Conservation (phyloP, 2,888 invertebrate species). For the Arge pagana region DNA sequence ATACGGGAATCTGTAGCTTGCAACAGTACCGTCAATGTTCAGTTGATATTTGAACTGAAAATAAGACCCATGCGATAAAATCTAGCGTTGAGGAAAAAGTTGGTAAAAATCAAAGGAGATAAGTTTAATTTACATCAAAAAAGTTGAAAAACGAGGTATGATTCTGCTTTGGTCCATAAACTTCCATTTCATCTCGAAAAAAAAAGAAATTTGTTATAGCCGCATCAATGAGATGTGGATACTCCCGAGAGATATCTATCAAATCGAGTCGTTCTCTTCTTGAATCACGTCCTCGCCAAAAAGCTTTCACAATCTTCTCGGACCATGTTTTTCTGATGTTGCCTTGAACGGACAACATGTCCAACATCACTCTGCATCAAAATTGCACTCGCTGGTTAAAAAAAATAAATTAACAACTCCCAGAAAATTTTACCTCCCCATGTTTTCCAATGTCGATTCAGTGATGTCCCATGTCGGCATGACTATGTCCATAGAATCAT, state of each 20-base stretch:
- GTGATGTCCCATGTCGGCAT: slow-evolving; percentile 96
- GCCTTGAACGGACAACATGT: slow-evolving; percentile 89
- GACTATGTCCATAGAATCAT: slow-evolving; percentile 82
- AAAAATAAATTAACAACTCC: slow-evolving; percentile 1
- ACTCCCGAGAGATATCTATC: slow-evolving; percentile 73
- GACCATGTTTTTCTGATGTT: slow-evolving; percentile 75
- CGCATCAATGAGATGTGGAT: slow-evolving; percentile 85
- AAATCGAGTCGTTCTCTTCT: slow-evolving; percentile 82
- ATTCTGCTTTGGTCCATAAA: slow-evolving; percentile 84
- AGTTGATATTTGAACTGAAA: slow-evolving; percentile 93
- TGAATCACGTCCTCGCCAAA: slow-evolving; percentile 94
- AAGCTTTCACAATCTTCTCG: slow-evolving; percentile 73
- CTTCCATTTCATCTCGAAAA: slow-evolving; percentile 79
- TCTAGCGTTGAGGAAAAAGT: slow-evolving; percentile 8
- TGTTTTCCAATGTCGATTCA: slow-evolving; percentile 88
- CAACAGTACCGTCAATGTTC: slow-evolving; percentile 94
- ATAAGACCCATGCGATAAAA: slow-evolving; percentile 18
- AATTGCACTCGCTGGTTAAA: slow-evolving; percentile 19
- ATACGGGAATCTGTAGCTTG: slow-evolving; percentile 93
- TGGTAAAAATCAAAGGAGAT: neutral
- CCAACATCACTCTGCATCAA: slow-evolving; percentile 76
- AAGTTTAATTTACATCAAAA: slow-evolving; percentile 76
- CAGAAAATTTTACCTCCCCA: slow-evolving; percentile 78
- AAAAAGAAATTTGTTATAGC: slow-evolving; percentile 97
- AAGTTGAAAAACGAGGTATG: slow-evolving; percentile 91